Evolutionary conservation across 2,113 vertebrate species (phyloP), one percentile per base, ranked within the genome.

Genomic region (Marcusenius ussheri): DNA sequence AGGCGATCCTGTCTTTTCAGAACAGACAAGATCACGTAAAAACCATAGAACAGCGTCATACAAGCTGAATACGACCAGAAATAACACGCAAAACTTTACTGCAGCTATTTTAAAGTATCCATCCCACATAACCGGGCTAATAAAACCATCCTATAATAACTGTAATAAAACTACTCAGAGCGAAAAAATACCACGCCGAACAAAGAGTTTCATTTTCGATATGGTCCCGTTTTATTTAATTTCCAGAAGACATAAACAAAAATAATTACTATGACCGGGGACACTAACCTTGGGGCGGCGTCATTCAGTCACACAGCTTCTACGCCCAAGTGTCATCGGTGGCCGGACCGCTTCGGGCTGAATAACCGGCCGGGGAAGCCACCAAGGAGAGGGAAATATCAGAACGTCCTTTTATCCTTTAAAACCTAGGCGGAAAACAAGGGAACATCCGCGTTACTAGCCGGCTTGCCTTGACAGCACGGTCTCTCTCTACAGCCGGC

Each of bases 241-340:
- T 13, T 70, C n/a, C 27, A 70, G 62, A 31, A 70, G 10, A 70
- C 62, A 66, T 66, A 31, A 66, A 66, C 58, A 66, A 31, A 31
- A 31, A 70, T 13, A 70, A 70, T 1, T 11, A 70, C 10, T 11
- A 70, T 27, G 62, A 66, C n/a, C 62, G 10, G 62, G n/a, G 62
- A 17, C 6, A 87, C 92, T 91, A 77, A 92, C 92, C 90, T 92
- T 83, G 51, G 19, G 80, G 31, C 21, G 53, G 88, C 51, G 90
- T 86, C 86, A 56, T 80, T 91, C 89, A 90, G 58, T 88, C 87
- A 89, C 35, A 89, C 89, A 89, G 89, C 46, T 39, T 83, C 42
- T 58, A 74, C 47, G n/a, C 19, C 10, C 27, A n/a, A 15, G 85
- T 51, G 50, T 53, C 49, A 51, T 87, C 24, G 15, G 27, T 27